Percentiles rank a stretch among this genome's conserved stretches.
Evolutionary conservation across 2,113 vertebrate species (phyloP).

Genomic region (Hemibates koningsi): DNA sequence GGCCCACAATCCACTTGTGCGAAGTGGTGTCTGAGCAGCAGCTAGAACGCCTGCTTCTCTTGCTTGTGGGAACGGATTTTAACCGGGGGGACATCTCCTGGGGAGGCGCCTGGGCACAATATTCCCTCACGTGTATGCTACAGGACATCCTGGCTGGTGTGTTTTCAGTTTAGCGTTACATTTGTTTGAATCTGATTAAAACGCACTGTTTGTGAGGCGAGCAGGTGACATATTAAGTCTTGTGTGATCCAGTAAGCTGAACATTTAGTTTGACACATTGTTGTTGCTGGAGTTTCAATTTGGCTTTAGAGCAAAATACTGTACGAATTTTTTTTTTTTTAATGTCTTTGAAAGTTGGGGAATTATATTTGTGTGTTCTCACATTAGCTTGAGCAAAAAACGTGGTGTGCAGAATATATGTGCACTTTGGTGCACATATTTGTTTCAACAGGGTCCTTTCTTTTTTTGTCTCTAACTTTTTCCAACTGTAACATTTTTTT

Average conservation of each 20-base stretch:
- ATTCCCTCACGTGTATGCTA: constrained; percentile 97
- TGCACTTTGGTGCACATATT: not conserved
- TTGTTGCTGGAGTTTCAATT: not conserved
- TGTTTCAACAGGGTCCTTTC: not conserved
- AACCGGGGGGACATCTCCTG: constrained; percentile 98
- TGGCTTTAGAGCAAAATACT: not conserved
- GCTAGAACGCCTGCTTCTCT: constrained; percentile 88
- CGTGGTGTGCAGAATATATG: not conserved
- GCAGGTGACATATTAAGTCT: not conserved
- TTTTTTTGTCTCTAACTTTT: not conserved
- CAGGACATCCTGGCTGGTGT: constrained; percentile 97
- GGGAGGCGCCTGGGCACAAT: constrained; percentile 98
- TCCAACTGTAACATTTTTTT: not conserved
- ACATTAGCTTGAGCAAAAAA: not conserved
- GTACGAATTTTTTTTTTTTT: accelerated
- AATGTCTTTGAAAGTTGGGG: not conserved
- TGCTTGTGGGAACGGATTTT: constrained; percentile 96
- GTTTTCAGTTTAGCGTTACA: not conserved
- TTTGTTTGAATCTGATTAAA: not conserved
- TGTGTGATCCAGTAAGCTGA: not conserved
- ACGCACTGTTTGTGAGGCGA: not conserved
- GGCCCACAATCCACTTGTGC: constrained; percentile 96
- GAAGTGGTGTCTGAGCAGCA: constrained; percentile 97
- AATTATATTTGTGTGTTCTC: not conserved
- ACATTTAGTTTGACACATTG: not conserved